A percentile compares a stretch with the other conserved stretches of the same genome.
Evolutionary conservation across 2,113 vertebrate genomes (phyloP).

Genomic region (Bufo bufo): DNA sequence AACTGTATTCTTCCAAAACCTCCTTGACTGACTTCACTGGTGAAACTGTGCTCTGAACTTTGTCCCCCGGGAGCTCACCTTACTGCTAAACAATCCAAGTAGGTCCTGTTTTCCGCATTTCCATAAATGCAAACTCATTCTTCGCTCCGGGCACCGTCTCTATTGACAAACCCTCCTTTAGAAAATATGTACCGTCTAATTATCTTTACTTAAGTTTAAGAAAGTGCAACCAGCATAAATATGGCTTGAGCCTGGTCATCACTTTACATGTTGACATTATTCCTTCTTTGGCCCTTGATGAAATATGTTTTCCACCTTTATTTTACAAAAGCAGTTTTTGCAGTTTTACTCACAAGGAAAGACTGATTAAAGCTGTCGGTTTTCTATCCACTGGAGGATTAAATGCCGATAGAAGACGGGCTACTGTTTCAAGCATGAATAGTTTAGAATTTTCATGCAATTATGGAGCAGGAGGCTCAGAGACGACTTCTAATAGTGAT

Average conservation of each 20-base stretch:
- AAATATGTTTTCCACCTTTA: conserved; percentile 48
- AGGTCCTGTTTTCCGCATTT: conserved; percentile 10
- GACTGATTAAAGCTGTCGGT: conserved; percentile 51
- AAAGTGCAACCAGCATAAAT: conserved; percentile 4
- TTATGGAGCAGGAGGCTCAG: conserved; percentile 43
- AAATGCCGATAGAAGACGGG: conserved; percentile 49
- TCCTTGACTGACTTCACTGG: not conserved
- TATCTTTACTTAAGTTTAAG: conserved; percentile 14
- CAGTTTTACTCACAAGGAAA: conserved; percentile 52
- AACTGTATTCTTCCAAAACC: not conserved
- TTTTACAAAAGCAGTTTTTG: conserved; percentile 44
- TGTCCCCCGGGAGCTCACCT: not conserved
- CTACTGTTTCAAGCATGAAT: conserved; percentile 57
- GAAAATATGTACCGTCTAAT: conserved; percentile 31
- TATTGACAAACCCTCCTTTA: conserved; percentile 38
- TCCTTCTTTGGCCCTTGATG: conserved; percentile 13
- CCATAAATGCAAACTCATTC: conserved; percentile 32
- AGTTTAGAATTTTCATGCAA: conserved; percentile 53
- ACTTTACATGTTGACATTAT: not conserved
- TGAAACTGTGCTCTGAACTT: not conserved
- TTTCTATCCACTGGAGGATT: conserved; percentile 47
- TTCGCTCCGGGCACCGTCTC: not conserved
- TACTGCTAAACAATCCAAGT: not conserved
- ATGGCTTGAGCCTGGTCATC: not conserved
- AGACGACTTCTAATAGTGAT: conserved; percentile 44